Evolutionary conservation across 2,888 invertebrate species (phyloP), one percentile per base, ranked within the genome.

Genomic region (Euspilapteryx auroguttella): DNA sequence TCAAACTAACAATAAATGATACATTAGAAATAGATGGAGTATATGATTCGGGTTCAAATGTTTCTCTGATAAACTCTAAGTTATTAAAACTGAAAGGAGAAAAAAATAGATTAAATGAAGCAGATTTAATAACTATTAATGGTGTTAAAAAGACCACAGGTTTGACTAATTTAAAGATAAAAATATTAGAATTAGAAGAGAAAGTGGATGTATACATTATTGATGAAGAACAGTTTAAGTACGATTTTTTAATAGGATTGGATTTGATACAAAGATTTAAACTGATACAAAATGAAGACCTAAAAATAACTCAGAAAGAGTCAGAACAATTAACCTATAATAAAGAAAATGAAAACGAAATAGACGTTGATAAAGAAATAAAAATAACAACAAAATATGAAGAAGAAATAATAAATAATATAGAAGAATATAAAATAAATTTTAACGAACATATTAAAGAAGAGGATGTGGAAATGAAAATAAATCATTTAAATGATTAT

Each of bases 241-340:
- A 36, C 15, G 34, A 38, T 24, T 36, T 36, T 26, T 13, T 34
- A 21, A 32, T 36, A 14, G 36, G 34, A 8, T 32, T 36, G 12
- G 34, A 36, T 25, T 33, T 31, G n/a, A 35, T 37, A 13, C 26
- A 37, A 35, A 13, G 12, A 14, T 34, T 32, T 7, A 28, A 21
- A 21, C 26, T 37, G 13, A 32, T 29, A 2, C 35, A 38, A 34
- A 27, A 35, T 33, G 33, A 31, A 15, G 24, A 32, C n/a, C 25
- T 36, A 10, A 17, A 30, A 22, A 32, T 34, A 9, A 27, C 10
- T 7, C 33, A 29, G 24, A 21, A 23, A 11, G n/a, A n/a, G n/a
- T n/a, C n/a, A n/a, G n/a, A n/a, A n/a, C n/a, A n/a, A n/a, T n/a
- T n/a, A n/a, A n/a, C n/a, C n/a, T n/a, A n/a, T n/a, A n/a, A n/a